Evolutionary conservation across 2,797 vertebrate genomes (phyloP).

Genomic region (Perdix hodgsoniae): DNA sequence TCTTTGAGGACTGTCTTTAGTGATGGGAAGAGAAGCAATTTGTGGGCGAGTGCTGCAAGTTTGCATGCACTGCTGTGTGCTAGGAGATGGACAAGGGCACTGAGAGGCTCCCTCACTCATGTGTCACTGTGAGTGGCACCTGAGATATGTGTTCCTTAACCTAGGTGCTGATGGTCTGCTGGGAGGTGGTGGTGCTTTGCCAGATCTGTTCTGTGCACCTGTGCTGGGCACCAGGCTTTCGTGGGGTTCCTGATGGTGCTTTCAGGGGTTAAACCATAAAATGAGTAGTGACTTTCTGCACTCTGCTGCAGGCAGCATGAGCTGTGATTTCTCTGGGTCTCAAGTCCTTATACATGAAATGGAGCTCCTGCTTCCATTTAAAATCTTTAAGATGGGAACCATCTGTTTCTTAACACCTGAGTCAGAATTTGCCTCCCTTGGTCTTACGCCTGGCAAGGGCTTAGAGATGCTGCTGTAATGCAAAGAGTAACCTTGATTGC

Average conservation of each 20-base stretch:
- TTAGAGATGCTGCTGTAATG: constrained; percentile 38
- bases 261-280: not conserved
- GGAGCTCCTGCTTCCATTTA: not conserved
- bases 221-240: not conserved
- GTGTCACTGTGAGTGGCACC: accelerated
- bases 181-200: not conserved
- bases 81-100: not conserved
- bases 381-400: not conserved
- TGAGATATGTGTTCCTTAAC: not conserved
- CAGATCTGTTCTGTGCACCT: not conserved
- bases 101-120: not conserved
- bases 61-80: not conserved
- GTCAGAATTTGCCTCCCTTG: constrained; percentile 18
- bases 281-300: not conserved
- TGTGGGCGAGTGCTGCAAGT: not conserved
- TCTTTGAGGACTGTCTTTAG: not conserved
- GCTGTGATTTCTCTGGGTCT: not conserved
- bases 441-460: not conserved
- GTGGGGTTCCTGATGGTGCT: not conserved
- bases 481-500: constrained; percentile 25
- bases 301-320: not conserved
- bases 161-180: not conserved
- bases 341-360: not conserved
- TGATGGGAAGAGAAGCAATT: not conserved
- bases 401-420: not conserved